These are phyloP conservation scores for Anhinga rufa DNA, from an alignment of 2,113 vertebrate species.

Conservation along the genomic window DNA sequence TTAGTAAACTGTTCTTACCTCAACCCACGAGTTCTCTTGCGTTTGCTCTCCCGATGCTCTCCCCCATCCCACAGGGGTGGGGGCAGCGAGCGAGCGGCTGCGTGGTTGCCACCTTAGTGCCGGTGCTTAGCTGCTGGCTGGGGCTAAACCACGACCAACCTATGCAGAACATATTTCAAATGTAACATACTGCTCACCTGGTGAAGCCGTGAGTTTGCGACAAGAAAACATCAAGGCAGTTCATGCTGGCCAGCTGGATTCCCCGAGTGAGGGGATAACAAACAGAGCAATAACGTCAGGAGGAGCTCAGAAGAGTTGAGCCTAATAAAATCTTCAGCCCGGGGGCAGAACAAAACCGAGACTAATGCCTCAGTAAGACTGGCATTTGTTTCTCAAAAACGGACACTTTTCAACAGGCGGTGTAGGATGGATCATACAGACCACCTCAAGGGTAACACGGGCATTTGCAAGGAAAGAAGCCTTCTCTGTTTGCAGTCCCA, in stretches of 20 bases:
- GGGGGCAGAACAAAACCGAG: not conserved
- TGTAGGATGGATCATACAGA: not conserved
- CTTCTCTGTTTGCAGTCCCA: not conserved
- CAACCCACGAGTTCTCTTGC: no score
- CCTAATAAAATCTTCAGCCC: not conserved
- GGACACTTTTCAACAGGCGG: rapidly evolving
- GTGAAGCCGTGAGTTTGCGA: not conserved
- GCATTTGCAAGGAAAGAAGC: not conserved
- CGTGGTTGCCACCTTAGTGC: no score
- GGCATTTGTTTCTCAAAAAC: not conserved
- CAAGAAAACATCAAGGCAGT: not conserved
- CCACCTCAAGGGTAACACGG: not conserved
- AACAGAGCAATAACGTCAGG: not conserved
- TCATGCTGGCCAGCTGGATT: not conserved
- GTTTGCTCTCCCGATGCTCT: no score
- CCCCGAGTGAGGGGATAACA: not conserved
- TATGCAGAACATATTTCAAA: not conserved
- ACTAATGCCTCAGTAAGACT: not conserved
- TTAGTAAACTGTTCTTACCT: no score
- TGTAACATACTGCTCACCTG: not conserved
- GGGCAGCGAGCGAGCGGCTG: no score
- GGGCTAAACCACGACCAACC: no score
- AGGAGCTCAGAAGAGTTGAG: not conserved
- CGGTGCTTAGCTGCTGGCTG: no score
- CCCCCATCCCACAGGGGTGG: no score